phyloP scores from a whole-genome alignment of 2,797 vertebrate genomes.

The Channa striata region DNA sequence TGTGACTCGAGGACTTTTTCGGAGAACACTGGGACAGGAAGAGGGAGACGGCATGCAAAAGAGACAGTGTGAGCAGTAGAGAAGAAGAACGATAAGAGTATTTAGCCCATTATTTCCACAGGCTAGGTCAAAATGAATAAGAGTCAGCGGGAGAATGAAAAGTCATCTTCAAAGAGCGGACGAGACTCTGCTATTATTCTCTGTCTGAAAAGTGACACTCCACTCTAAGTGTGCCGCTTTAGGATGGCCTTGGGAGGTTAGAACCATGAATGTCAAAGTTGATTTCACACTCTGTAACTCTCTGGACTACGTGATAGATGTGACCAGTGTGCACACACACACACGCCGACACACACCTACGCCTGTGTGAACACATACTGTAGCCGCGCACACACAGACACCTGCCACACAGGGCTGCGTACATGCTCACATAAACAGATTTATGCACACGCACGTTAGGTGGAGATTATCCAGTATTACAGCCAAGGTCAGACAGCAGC shows the following conservation, averaged over 20 bases:
- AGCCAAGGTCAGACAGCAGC: slow-evolving; percentile 35
- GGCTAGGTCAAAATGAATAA: slow-evolving; percentile 73
- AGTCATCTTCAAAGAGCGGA: slow-evolving; percentile 71
- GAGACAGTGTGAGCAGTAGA: slow-evolving; percentile 32
- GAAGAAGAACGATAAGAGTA: slow-evolving; percentile 47
- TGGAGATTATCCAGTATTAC: slow-evolving; percentile 32
- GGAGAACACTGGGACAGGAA: background rate
- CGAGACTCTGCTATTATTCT: slow-evolving; percentile 73
- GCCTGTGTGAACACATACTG: slow-evolving; percentile 6
- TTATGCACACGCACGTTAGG: slow-evolving; percentile 3
- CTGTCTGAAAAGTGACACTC: slow-evolving; percentile 75
- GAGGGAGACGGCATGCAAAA: slow-evolving; percentile 7
- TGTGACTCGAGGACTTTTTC: slow-evolving; percentile 14
- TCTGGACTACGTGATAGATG: slow-evolving; percentile 66
- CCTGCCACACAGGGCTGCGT: no score
- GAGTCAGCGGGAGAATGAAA: slow-evolving; percentile 68
- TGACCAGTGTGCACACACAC: slow-evolving; percentile 29
- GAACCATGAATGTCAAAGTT: slow-evolving; percentile 80
- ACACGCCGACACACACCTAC: background rate
- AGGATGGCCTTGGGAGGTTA: slow-evolving; percentile 76
- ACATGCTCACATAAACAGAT: background rate
- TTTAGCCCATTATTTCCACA: slow-evolving; percentile 68
- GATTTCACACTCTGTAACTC: slow-evolving; percentile 79
- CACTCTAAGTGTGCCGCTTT: slow-evolving; percentile 69
- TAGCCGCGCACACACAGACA: slow-evolving; percentile 5